Base-by-base conservation (phyloP, 2,888 invertebrate genomes). In the Diplolepis rosae region DNA sequence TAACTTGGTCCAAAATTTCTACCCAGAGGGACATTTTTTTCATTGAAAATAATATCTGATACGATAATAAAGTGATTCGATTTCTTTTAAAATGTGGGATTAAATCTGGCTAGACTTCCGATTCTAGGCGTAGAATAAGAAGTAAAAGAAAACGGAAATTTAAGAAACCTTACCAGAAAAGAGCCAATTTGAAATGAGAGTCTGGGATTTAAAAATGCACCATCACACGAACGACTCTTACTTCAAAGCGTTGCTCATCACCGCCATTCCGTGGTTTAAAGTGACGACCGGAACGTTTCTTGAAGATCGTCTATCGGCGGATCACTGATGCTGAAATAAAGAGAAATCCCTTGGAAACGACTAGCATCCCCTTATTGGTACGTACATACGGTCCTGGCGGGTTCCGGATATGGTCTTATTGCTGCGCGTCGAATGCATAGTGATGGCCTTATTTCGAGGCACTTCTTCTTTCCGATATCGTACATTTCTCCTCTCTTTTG, bases 391-490 rank as follows among this genome's bases (percentile, higher is more conserved):
- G 15, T 48, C 18, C 30, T 66, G 45, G 13, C 27, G 30, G 35
- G 13, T 32, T 56, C 56, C n/a, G 35, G 22, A 13, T 22, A 18
- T 35, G 48, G 67, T 48, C 73, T 70, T 73, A 66, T 66, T 72
- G 65, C 68, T 61, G 70, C 45, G 72, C 77, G 77, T 78, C 78
- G 80, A 82, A 83, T 82, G 84, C 85, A 84, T 82, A 84, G 83
- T 80, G 83, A 84, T 84, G 75, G 80, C 79, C 83, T 84, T 80
- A 83, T 83, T 84, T 83, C 77, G 77, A 30, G 15, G 50, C 52
- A 22, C 30, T 45, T 22, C 7, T 48, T 56, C 15, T 35, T 18
- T 56, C 11, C 11, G 24, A n/a, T 48, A 11, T 24, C 45, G n/a
- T 13, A 15, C 30, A 45, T 51, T 56, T 50, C 15, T 24, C 18